Percentiles rank a stretch among this genome's conserved stretches.
Conservation (phyloP, 2,113 vertebrate species). For the Elanus axillaris region DNA sequence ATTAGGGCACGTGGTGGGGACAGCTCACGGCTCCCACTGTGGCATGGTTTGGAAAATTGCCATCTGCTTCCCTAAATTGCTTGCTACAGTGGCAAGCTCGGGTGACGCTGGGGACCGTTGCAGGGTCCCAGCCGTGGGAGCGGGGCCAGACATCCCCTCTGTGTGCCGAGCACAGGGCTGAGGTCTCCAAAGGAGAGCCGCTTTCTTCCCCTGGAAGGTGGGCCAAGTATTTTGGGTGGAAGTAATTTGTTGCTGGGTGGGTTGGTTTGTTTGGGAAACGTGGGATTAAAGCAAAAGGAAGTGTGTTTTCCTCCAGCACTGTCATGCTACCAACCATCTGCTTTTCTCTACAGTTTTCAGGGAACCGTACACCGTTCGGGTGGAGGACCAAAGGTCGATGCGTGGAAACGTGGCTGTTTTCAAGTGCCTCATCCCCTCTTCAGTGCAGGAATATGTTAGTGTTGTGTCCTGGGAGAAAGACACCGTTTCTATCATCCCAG, state of each 20-base stretch:
- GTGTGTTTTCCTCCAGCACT: not conserved
- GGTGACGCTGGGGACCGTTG: rapidly evolving
- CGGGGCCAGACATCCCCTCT: not conserved
- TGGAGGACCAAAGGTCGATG: slow-evolving; percentile 99
- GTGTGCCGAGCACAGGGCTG: rapidly evolving
- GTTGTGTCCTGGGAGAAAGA: slow-evolving; percentile 99
- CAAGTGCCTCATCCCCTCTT: slow-evolving; percentile 99
- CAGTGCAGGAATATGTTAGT: slow-evolving; percentile 97
- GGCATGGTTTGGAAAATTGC: not conserved
- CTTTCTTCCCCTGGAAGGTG: not conserved
- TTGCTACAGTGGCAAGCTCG: not conserved
- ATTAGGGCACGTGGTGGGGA: rapidly evolving
- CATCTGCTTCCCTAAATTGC: not conserved
- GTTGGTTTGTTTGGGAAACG: slow-evolving; percentile 35
- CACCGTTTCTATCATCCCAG: slow-evolving; percentile 95
- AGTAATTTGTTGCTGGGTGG: slow-evolving; percentile 5
- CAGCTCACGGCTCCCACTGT: not conserved
- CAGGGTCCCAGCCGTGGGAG: not conserved
- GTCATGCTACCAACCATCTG: slow-evolving; percentile 38
- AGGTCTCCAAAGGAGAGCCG: rapidly evolving
- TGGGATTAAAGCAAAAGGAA: slow-evolving; percentile 38
- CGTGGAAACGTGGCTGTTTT: slow-evolving; percentile 98
- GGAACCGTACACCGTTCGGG: slow-evolving; percentile 98
- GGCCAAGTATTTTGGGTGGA: not conserved
- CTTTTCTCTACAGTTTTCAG: slow-evolving; percentile 86